Base-by-base conservation (phyloP, 2,797 vertebrate species). In the Chloroceryle amazona region DNA sequence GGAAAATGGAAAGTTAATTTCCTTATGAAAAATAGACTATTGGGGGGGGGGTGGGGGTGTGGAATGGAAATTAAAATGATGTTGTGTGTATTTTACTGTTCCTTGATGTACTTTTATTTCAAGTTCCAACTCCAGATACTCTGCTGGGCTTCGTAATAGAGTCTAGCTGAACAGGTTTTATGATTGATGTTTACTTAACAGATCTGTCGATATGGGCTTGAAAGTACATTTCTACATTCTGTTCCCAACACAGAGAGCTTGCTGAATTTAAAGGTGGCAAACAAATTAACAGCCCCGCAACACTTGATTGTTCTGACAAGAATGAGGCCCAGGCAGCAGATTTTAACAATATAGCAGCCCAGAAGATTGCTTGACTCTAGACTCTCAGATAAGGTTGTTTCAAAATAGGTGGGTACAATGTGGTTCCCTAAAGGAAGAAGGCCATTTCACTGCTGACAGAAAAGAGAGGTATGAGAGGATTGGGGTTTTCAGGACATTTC, bases 181-280 rank as follows among this genome's bases (percentile, higher is more conserved):
- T 73, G 89, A 86, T 2, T 92, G 81, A 58, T 57, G 65, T 81
- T 92, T 87, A 89, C 78, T 82, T 94, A 85, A 76, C 55, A 86
- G 71, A 79, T 87, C 55, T 82, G 58, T 70, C 2, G 0, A 80
- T 89, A 74, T 3, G 9, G 55, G 31, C 70, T 86, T 88, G 21
- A 47, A 46, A 83, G 31, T 49, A 49, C 17, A 33, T 78, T 94
- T 93, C 51, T 70, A 6, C 0, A 0, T 47, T 54, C 84, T 73
- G 13, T 72, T 79, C 42, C 7, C n/a, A 58, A 58, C 5, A 33
- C 3, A 60, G 46, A 81, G 41, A 79, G 7, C 13, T 75, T 51
- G 8, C 46, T 79, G 41, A 60, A 85, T 73, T 54, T 78, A 73
- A 86, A 86, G 28, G 12, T 41, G 35, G 67, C 31, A 75, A 68